phyloP scores from a whole-genome alignment of 35 echinoderm and acorn worm genomes.

The Ptychodera flava region DNA sequence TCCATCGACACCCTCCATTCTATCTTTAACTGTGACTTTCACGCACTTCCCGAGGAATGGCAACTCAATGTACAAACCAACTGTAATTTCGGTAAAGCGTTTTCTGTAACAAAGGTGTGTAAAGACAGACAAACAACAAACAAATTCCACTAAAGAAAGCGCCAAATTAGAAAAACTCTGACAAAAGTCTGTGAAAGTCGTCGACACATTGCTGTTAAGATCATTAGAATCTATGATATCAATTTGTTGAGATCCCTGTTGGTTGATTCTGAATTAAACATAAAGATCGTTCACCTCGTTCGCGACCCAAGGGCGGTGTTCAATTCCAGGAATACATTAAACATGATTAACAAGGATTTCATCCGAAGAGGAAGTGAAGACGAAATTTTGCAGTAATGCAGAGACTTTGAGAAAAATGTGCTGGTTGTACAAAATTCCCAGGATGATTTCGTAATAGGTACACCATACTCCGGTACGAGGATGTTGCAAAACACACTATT shows the following conservation, averaged over 20 bases:
- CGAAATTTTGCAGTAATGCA: slow-evolving; percentile 56
- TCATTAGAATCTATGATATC: slow-evolving; percentile 66
- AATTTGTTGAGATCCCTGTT: slow-evolving; percentile 23
- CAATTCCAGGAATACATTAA: slow-evolving; percentile 46
- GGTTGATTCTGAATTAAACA: slow-evolving; percentile 26
- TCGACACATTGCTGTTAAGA: slow-evolving; percentile 36
- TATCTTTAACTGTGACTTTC: background rate
- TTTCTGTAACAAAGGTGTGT: background rate
- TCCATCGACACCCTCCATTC: background rate
- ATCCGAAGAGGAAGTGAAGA: slow-evolving; percentile 24
- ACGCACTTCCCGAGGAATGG: background rate
- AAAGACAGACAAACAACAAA: background rate
- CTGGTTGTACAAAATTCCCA: slow-evolving; percentile 20
- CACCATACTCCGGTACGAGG: slow-evolving; percentile 66
- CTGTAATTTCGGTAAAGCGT: background rate
- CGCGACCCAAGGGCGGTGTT: slow-evolving; percentile 73
- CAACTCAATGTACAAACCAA: background rate
- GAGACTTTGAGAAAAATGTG: slow-evolving; percentile 52
- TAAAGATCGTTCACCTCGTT: slow-evolving; percentile 71
- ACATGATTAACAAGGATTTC: slow-evolving; percentile 46
- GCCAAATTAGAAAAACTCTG: background rate
- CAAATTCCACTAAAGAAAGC: background rate
- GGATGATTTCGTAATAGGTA: slow-evolving; percentile 32
- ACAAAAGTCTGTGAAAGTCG: slow-evolving; percentile 19
- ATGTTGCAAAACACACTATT: slow-evolving; percentile 43